Conservation (phyloP, 2,113 vertebrate genomes). For the Mirza zaza region DNA sequence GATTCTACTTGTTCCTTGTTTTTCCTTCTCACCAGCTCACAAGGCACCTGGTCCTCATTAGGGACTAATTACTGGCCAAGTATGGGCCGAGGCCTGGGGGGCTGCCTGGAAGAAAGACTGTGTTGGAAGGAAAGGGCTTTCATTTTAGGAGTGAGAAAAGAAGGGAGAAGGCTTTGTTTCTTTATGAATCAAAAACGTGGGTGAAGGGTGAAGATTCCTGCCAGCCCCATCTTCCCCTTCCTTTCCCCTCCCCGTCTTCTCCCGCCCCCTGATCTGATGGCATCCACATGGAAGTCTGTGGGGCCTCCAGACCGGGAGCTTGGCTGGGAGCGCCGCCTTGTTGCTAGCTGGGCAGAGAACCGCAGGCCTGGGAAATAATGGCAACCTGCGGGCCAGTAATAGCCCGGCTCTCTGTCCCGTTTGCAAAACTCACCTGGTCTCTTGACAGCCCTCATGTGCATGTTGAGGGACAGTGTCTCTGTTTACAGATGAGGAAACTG, state of each 20-base stretch:
- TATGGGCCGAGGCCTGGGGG: not conserved
- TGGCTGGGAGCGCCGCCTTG: not conserved
- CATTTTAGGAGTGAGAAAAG: slow-evolving; percentile 33
- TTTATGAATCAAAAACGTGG: slow-evolving; percentile 30
- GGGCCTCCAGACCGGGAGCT: not conserved
- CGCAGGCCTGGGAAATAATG: not conserved
- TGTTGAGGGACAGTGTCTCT: not conserved
- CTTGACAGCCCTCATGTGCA: not conserved
- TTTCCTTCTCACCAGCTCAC: not conserved
- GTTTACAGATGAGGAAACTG: not conserved
- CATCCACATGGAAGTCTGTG: not conserved
- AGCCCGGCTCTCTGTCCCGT: not conserved
- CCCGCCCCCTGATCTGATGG: too few species aligned
- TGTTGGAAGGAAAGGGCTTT: not conserved
- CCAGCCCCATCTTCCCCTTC: accelerated
- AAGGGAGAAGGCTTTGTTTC: not conserved
- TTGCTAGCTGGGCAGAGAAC: slow-evolving; percentile 39
- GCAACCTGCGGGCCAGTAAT: not conserved
- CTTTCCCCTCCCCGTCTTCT: not conserved
- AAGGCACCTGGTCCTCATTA: slow-evolving; percentile 62
- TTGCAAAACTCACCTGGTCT: not conserved
- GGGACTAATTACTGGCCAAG: slow-evolving; percentile 43
- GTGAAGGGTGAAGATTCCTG: not conserved
- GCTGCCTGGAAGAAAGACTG: slow-evolving; percentile 2
- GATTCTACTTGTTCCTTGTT: not conserved